Base-by-base conservation (phyloP, 37 sponge, comb jelly and placozoan species). In the Oscarella lobularis region DNA sequence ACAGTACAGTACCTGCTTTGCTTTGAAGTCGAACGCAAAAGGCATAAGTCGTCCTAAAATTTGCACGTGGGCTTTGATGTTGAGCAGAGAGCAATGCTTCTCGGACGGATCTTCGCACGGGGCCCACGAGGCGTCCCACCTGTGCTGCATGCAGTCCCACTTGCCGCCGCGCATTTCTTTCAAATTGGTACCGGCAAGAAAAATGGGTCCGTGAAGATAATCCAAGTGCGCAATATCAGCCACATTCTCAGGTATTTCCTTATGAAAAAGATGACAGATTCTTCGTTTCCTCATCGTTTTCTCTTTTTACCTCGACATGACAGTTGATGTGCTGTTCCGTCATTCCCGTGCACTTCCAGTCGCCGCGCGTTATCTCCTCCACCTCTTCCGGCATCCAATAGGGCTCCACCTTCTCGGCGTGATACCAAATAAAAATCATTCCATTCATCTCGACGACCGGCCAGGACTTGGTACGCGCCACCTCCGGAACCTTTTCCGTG, bases 241-340 rank as follows among this genome's bases (percentile, higher is more conserved):
- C 65, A 76, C 81, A 81, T 85, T 85, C 38, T 85, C 86, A 41
- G 81, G 78, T 40, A 85, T 77, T 31, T 85, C 86, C 86, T 85
- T 35, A 29, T 74, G 38, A 66, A 75, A 33, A 79, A 27, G 39
- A 79, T 27, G 35, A 36, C 33, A 74, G 29, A 73, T n/a, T n/a
- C n/a, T n/a, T n/a, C n/a, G n/a, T n/a, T n/a, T n/a, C n/a, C n/a
- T n/a, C n/a, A n/a, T n/a, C n/a, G n/a, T 48, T 48, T 20, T 20
- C 60, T 20, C 60, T 27, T 36, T 31, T n/a, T 74, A 83, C 84
- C 75, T 83, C 75, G 66, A 83, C 74, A 66, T 83, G 84, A 37
- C 75, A 72, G 67, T 83, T 83, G 41, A 83, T 74, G 69, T 66
- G 66, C 34, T 83, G 84, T 1, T 35, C 55, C 20, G 79, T 74